These are phyloP conservation scores for Microchirus variegatus DNA, from an alignment of 2,797 vertebrate genomes.

Conservation along the genomic window DNA sequence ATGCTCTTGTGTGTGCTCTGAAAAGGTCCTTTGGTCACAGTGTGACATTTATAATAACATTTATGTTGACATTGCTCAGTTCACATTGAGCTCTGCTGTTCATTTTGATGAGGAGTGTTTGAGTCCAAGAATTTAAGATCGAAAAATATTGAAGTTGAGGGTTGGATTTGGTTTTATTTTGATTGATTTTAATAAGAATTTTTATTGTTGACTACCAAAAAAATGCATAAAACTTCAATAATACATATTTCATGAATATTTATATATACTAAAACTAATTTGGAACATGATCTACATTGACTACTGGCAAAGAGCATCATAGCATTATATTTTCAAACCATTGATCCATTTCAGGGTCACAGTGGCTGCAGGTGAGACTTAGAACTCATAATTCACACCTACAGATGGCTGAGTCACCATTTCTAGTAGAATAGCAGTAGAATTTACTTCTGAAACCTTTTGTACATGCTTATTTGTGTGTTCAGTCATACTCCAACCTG, in stretches of 20 bases:
- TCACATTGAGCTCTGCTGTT: conserved; percentile 12
- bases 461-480: too few relatives aligned
- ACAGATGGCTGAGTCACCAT: background rate
- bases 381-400: background rate
- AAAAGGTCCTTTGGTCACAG: conserved; percentile 10
- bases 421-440: too few relatives aligned
- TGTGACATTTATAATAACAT: background rate
- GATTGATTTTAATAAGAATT: too few relatives aligned
- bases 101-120: conserved; percentile 1
- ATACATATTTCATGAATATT: too few relatives aligned
- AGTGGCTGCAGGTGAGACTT: background rate
- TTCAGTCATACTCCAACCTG: too few relatives aligned
- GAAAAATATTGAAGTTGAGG: background rate
- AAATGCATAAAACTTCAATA: too few relatives aligned
- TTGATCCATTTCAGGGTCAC: background rate
- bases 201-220: background rate
- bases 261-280: too few relatives aligned
- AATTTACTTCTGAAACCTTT: too few relatives aligned
- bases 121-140: background rate
- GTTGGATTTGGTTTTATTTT: background rate
- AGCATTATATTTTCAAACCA: background rate
- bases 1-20: conserved; percentile 29
- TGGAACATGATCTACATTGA: too few relatives aligned
- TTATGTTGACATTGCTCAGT: conserved; percentile 4
- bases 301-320: too few relatives aligned